Base-by-base conservation (phyloP, 2,113 vertebrate genomes). In the Australoheros scitulus region DNA sequence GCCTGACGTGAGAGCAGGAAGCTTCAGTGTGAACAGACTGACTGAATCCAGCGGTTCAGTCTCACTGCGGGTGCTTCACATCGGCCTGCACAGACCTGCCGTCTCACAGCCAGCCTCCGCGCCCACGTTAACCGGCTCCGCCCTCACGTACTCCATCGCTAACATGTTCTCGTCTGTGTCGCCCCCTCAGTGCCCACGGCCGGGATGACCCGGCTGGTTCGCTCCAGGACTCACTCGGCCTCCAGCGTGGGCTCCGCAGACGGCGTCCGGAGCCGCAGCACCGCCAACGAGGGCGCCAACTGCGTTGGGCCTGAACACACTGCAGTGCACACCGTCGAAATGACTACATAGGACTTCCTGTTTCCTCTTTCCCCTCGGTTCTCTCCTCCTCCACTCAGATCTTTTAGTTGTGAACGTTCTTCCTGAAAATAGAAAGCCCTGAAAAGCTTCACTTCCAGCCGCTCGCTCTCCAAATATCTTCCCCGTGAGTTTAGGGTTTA, bases 191-290 rank as follows among this genome's bases (percentile, higher is more conserved):
- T 99, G 96, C 97, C 98, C 34, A 96, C 97, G 17, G 97, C 95
- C 7, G 96, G 96, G 24, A 98, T 99, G 97, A 98, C 97, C 56
- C 95, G 98, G 41, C 94, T 98, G 87, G 96, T 95, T 55, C 97
- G 97, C 77, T 97, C 97, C 79, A 97, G 97, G 63, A 98, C 97
- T 76, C 97, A 98, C 91, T 98, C 98, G 2, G 96, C 97, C 63
- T 98, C 98, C 6, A 99, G 97, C 24, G 91, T 97, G 29, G 96
- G 97, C 85, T 97, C 98, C 4, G 94, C 94, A 0, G 97, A 99
- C 7, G 96, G 96, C 15, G 36, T 85, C 22, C 97, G 96, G 76
- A 96, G 95, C 92, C 96, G 97, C 32, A 92, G 95, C 41, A 90
- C 96, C 15, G 92, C 94, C 93, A 96, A 88, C 92, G 97, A 90